Conservation (phyloP, 2,888 invertebrate genomes). For the Rapana venosa region DNA sequence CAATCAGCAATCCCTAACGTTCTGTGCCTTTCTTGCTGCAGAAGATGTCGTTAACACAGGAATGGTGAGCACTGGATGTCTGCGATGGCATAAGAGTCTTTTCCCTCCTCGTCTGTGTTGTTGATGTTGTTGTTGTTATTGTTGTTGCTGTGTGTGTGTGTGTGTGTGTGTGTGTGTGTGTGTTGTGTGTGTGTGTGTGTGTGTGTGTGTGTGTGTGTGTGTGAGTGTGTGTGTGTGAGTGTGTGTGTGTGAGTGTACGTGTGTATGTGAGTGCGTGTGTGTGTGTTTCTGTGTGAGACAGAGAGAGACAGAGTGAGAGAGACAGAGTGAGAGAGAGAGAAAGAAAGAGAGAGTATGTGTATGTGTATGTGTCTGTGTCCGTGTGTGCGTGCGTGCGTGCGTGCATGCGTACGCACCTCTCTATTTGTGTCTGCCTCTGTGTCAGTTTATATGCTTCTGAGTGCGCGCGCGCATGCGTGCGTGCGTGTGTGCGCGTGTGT, state of each 20-base stretch:
- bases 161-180: background rate
- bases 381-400: constrained; percentile 3
- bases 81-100: too few species aligned
- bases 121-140: too few species aligned
- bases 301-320: background rate
- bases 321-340: background rate
- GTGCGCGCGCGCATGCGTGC: background rate
- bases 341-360: background rate
- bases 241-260: constrained; percentile 17
- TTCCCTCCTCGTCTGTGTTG: too few species aligned
- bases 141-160: background rate
- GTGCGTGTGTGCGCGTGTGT: constrained; percentile 9
- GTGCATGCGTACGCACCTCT: background rate
- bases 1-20: too few species aligned
- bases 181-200: background rate
- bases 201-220: background rate
- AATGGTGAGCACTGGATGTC: too few species aligned
- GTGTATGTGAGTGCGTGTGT: background rate
- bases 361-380: background rate
- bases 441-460: background rate
- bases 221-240: background rate
- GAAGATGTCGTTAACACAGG: too few species aligned
- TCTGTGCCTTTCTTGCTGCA: too few species aligned
- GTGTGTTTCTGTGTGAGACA: background rate
- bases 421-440: constrained; percentile 3